These are phyloP conservation scores for Eriocheir sinensis DNA, from an alignment of 1,140 invertebrate species.

Conservation along the genomic window DNA sequence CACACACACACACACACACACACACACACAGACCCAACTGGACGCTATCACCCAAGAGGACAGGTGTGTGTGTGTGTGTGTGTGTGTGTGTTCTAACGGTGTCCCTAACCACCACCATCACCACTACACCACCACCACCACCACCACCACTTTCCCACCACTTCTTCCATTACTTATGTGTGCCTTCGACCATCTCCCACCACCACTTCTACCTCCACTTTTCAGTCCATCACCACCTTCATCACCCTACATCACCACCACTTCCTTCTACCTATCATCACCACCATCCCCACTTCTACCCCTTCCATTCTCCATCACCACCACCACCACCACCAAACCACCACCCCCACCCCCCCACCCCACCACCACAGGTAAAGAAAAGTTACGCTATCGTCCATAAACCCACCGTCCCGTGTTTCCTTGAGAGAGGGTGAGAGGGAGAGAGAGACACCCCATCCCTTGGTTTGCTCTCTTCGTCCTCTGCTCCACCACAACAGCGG, in stretches of 20 bases:
- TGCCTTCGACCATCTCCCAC: too few species aligned
- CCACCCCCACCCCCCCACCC: too few species aligned
- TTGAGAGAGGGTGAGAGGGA: slow-evolving; percentile 20
- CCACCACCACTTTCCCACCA: neutral
- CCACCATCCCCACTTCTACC: too few species aligned
- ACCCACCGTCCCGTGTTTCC: too few species aligned
- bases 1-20: too few species aligned
- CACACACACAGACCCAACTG: neutral
- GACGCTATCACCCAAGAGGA: neutral
- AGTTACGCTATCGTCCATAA: too few species aligned
- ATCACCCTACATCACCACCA: too few species aligned
- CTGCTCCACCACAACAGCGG: neutral
- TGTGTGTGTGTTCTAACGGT: slow-evolving; percentile 45
- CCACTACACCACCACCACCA: neutral
- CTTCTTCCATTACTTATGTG: too few species aligned
- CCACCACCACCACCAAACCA: neutral
- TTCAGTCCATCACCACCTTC: too few species aligned
- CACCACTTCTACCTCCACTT: neutral
- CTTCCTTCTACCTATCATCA: too few species aligned
- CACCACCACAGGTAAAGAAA: too few species aligned
- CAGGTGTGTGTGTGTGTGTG: slow-evolving; percentile 43
- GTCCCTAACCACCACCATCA: neutral
- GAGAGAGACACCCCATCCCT: neutral
- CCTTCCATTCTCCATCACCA: too few species aligned
- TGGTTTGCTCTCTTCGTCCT: slow-evolving; percentile 22